A percentile compares a stretch with the other conserved stretches of the same genome.
Evolutionary conservation across 2,797 vertebrate genomes (phyloP).

Genomic region (Pachyuromys duprasi): DNA sequence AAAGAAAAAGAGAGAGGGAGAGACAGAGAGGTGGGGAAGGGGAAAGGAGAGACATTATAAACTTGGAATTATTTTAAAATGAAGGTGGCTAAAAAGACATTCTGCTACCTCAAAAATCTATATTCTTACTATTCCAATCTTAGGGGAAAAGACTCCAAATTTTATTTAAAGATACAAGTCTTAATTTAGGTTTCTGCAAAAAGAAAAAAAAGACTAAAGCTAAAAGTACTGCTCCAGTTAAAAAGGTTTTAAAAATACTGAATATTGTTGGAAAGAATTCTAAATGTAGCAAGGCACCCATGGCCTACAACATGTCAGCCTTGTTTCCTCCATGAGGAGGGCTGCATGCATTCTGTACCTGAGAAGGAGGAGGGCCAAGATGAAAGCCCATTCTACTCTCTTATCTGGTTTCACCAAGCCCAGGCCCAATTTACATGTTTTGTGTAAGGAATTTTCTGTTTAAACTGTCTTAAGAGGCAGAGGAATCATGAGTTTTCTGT

Average conservation of each 20-base stretch:
- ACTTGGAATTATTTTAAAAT: conserved; percentile 20
- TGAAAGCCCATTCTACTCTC: not conserved
- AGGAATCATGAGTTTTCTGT: not conserved
- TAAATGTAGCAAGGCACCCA: conserved; percentile 11
- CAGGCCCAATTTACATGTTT: not conserved
- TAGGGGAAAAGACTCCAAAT: conserved; percentile 70
- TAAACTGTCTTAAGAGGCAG: not conserved
- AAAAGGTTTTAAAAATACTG: conserved; percentile 41
- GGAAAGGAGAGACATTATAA: not conserved
- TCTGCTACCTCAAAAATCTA: conserved; percentile 40
- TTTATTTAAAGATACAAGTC: conserved; percentile 67
- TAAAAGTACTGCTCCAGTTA: conserved; percentile 56
- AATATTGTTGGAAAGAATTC: conserved; percentile 38
- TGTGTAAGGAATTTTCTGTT: not conserved
- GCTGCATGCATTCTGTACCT: not conserved
- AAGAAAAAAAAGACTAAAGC: conserved; percentile 3
- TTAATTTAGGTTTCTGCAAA: conserved; percentile 59
- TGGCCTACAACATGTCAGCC: not conserved
- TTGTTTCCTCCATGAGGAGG: not conserved
- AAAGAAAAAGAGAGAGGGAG: not conserved
- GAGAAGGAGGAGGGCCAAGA: not conserved
- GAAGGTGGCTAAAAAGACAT: conserved; percentile 43
- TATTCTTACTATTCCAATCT: conserved; percentile 65
- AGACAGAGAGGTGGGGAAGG: not conserved
- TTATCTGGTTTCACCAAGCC: not conserved